These are phyloP conservation scores for Dicrostonyx torquatus DNA, from an alignment of 2,797 vertebrate genomes.

Conservation along the genomic window DNA sequence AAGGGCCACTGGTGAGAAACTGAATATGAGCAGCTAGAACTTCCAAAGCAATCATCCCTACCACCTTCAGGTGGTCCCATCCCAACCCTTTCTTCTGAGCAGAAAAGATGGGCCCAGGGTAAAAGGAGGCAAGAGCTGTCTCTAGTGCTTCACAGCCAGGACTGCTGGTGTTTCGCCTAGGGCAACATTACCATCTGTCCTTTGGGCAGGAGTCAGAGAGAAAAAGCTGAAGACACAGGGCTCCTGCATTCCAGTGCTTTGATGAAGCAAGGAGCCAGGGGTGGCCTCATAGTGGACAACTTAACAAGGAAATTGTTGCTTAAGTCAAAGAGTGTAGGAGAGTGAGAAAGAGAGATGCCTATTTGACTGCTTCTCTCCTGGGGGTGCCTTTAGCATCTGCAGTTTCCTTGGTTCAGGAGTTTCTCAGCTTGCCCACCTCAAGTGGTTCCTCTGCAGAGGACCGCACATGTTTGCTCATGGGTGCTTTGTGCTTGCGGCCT, in stretches of 20 bases:
- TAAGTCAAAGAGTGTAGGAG: fast-evolving
- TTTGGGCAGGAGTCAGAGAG: not conserved
- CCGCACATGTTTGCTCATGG: fast-evolving
- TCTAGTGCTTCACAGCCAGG: not conserved
- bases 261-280: not conserved
- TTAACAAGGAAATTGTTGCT: not conserved
- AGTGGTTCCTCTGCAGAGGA: fast-evolving
- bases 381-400: not conserved
- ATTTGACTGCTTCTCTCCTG: fast-evolving
- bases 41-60: not conserved
- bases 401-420: not conserved
- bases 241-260: fast-evolving
- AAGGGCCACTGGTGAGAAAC: not conserved
- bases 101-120: not conserved
- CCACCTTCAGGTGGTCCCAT: fast-evolving
- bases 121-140: not conserved
- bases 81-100: not conserved
- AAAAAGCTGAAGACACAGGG: not conserved
- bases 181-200: not conserved
- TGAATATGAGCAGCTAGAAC: not conserved
- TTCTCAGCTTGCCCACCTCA: not conserved
- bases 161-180: fast-evolving
- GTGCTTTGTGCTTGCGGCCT: not conserved
- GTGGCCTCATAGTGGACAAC: fast-evolving
- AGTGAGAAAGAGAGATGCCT: not conserved